Percentiles rank a stretch among this genome's conserved stretches.
Evolutionary conservation across 2,113 vertebrate genomes (phyloP).

Genomic region (Lagopus leucura): DNA sequence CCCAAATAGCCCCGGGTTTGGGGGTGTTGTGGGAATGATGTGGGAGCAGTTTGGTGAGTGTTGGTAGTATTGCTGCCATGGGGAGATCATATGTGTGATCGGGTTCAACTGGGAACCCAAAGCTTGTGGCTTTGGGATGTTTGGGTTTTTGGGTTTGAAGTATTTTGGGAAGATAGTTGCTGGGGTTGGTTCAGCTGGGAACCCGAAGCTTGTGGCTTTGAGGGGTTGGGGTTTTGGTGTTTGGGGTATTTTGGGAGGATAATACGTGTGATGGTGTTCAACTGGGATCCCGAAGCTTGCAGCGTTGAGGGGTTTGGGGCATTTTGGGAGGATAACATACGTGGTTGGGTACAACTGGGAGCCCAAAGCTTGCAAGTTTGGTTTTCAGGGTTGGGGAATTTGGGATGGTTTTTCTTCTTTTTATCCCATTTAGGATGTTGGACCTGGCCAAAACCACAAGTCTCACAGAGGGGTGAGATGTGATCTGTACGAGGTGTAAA

Average conservation of each 20-base stretch:
- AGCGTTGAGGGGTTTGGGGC: too few species aligned
- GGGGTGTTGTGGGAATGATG: rapidly evolving
- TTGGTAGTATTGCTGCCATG: background rate
- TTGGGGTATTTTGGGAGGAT: too few species aligned
- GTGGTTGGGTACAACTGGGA: too few species aligned
- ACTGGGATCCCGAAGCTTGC: too few species aligned
- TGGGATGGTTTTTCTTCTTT: background rate
- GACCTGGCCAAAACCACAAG: background rate
- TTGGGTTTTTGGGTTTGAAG: too few species aligned
- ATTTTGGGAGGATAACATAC: too few species aligned
- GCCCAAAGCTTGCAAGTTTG: background rate
- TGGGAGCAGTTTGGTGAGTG: background rate
- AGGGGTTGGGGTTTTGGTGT: too few species aligned
- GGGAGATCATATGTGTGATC: rapidly evolving
- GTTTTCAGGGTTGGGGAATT: background rate
- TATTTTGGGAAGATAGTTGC: too few species aligned
- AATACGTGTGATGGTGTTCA: too few species aligned
- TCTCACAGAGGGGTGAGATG: background rate
- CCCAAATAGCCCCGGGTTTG: background rate
- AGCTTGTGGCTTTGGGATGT: rapidly evolving
- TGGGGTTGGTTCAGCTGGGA: too few species aligned
- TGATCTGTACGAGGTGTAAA: background rate
- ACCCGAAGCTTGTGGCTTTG: too few species aligned
- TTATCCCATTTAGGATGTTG: background rate
- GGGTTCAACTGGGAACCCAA: background rate